These are phyloP conservation scores for Hippasteria phrygiana DNA, from an alignment of 53 echinoderm and acorn worm genomes.

Conservation along the genomic window DNA sequence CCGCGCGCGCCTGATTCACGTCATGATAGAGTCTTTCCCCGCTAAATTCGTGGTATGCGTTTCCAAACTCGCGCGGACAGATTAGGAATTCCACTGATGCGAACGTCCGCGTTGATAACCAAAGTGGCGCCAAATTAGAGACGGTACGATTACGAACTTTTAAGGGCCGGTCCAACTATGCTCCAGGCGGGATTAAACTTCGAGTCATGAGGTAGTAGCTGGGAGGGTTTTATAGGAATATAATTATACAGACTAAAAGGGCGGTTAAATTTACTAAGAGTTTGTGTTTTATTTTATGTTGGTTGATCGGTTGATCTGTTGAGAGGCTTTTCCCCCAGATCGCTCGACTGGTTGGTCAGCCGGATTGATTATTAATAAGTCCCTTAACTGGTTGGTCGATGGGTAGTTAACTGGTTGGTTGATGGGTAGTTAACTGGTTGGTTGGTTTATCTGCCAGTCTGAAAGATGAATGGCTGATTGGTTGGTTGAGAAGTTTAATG, in stretches of 20 bases:
- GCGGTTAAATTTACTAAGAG: too few species aligned
- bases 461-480: too few species aligned
- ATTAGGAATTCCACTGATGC: background rate
- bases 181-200: too few species aligned
- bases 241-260: background rate
- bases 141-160: background rate
- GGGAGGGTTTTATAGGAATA: background rate
- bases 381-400: too few species aligned
- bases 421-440: background rate
- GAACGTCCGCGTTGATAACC: conserved; percentile 16
- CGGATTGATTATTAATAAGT: too few species aligned
- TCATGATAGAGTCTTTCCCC: background rate
- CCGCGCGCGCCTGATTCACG: background rate
- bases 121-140: conserved; percentile 4
- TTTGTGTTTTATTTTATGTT: too few species aligned
- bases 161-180: background rate
- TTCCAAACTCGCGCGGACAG: conserved; percentile 6
- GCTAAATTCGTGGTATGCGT: background rate
- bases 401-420: too few species aligned
- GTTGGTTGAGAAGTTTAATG: background rate
- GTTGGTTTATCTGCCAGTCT: too few species aligned
- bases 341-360: too few species aligned
- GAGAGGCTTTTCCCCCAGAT: too few species aligned
- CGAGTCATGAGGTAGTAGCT: background rate
- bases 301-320: too few species aligned